phyloP scores from a whole-genome alignment of 1,140 invertebrate species.

The Anastrepha ludens region DNA sequence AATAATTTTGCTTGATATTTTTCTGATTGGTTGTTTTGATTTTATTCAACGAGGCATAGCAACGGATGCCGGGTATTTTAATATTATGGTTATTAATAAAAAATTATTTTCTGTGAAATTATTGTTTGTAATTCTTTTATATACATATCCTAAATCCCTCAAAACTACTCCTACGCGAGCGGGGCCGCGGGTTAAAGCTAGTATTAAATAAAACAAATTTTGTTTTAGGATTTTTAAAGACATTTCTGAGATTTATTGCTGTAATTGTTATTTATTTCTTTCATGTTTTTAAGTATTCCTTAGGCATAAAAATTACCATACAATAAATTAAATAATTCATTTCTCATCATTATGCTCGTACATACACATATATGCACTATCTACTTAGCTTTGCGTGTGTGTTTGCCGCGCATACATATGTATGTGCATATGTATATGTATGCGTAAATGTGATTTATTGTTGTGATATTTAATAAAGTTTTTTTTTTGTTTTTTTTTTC shows the following conservation, averaged over 20 bases:
- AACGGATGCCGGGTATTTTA: too few species aligned
- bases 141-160: too few species aligned
- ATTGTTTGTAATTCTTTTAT: too few species aligned
- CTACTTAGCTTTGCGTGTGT: background rate
- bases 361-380: background rate
- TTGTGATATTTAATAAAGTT: constrained; percentile 4
- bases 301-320: constrained; percentile 37
- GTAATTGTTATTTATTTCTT: constrained; percentile 37
- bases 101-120: too few species aligned
- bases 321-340: constrained; percentile 23
- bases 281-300: constrained; percentile 62
- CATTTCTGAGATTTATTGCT: constrained; percentile 53
- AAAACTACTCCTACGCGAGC: too few species aligned
- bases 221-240: constrained; percentile 53
- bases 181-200: too few species aligned
- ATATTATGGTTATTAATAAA: too few species aligned
- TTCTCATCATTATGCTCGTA: background rate
- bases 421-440: background rate
- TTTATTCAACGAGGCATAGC: too few species aligned
- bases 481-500: background rate
- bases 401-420: background rate
- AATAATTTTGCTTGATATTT: too few species aligned
- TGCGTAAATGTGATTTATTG: background rate
- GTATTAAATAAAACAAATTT: too few species aligned
- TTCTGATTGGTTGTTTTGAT: too few species aligned